Evolutionary conservation across 2,797 vertebrate species (phyloP).

Genomic region (Carcharodon carcharias): DNA sequence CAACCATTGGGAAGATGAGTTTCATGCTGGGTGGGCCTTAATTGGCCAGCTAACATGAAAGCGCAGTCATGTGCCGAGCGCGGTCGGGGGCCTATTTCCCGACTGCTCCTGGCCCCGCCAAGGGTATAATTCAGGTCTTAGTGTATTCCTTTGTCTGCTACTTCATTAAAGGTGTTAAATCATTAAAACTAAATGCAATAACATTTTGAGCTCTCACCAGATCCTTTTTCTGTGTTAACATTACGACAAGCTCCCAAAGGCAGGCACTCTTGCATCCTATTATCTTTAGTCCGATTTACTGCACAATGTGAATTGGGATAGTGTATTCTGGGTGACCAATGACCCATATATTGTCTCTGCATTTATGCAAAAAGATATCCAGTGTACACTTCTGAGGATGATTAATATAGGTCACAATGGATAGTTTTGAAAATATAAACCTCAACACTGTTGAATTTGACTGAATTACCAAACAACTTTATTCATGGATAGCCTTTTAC

Average conservation of each 20-base stretch:
- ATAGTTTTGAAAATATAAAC: slow-evolving; percentile 6
- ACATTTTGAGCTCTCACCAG: too few relatives aligned
- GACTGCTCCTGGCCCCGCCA: too few relatives aligned
- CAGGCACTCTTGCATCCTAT: not conserved
- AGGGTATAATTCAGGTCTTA: too few relatives aligned
- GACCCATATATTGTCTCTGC: not conserved
- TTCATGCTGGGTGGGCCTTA: too few relatives aligned
- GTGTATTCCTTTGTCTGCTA: not conserved
- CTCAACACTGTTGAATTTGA: not conserved
- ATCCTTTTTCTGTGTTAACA: not conserved
- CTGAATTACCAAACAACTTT: too few relatives aligned
- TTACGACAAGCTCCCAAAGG: not conserved
- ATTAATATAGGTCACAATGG: not conserved
- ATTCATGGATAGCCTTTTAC: not conserved
- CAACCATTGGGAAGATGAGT: too few relatives aligned
- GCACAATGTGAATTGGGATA: not conserved
- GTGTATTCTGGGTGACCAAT: not conserved
- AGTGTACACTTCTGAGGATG: not conserved
- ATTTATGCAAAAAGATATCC: not conserved
- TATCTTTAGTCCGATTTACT: not conserved
- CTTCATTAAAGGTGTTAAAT: not conserved
- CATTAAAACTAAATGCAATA: too few relatives aligned
- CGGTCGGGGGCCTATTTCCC: too few relatives aligned
- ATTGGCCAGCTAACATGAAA: too few relatives aligned
- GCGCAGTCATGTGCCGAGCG: too few relatives aligned